Conservation (phyloP, 2,113 vertebrate genomes). For the Dasyornis broadbenti region DNA sequence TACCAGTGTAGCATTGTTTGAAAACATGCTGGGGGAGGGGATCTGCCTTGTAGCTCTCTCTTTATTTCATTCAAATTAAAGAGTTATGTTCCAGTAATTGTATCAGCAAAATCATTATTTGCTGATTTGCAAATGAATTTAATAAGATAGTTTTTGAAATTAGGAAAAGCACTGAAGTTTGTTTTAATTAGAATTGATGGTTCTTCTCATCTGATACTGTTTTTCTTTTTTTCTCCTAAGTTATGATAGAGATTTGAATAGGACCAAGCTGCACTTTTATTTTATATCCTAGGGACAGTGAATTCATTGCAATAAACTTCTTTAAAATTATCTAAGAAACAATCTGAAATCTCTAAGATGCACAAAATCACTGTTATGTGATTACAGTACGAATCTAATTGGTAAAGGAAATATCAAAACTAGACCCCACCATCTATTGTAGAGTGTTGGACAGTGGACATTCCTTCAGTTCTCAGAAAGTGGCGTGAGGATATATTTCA, state of each 20-base stretch:
- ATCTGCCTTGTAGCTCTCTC: not conserved
- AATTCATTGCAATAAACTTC: not conserved
- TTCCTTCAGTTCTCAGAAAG: not conserved
- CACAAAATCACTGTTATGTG: not conserved
- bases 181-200: not conserved
- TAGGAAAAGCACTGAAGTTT: not conserved
- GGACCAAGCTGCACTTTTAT: not conserved
- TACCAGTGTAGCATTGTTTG: not conserved
- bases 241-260: not conserved
- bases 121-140: not conserved
- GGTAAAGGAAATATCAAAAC: not conserved
- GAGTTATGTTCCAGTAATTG: not conserved
- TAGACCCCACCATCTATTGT: not conserved
- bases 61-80: not conserved
- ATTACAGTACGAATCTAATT: not conserved
- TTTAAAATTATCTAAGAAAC: not conserved
- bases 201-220: not conserved
- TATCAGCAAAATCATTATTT: not conserved
- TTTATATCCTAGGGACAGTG: not conserved
- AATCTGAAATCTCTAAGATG: not conserved
- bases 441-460: not conserved
- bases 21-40: not conserved
- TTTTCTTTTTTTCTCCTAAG: not conserved
- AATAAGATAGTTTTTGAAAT: not conserved
- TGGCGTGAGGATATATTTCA: not conserved